phyloP scores from a whole-genome alignment of 53 echinoderm and acorn worm species.

The Crossaster papposus region DNA sequence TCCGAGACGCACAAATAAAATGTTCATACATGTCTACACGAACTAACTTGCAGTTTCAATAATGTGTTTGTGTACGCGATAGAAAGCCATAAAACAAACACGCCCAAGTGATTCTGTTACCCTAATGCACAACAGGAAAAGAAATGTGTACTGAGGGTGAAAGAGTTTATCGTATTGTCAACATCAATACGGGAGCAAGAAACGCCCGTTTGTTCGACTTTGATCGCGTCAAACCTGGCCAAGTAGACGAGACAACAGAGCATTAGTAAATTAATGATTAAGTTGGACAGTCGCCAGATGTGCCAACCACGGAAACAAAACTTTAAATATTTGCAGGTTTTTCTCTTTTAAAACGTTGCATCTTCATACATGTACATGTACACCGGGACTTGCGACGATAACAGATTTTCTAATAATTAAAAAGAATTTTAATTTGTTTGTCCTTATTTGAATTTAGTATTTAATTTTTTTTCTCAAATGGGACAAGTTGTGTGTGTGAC shows the following conservation, averaged over 20 bases:
- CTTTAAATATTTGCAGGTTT: neutral
- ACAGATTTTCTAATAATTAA: no score
- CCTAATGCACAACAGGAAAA: neutral
- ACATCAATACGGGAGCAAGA: neutral
- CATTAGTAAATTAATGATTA: neutral
- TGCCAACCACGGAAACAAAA: neutral
- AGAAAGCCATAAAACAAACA: neutral
- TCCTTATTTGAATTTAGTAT: no score
- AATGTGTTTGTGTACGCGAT: constrained; percentile 1
- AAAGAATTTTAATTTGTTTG: no score
- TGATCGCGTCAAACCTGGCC: neutral
- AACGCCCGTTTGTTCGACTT: neutral
- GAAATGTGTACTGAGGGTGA: neutral
- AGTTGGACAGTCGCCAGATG: neutral
- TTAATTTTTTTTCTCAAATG: no score
- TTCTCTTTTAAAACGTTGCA: neutral
- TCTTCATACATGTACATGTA: neutral
- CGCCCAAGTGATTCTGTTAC: neutral
- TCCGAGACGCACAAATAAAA: neutral
- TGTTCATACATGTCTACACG: neutral
- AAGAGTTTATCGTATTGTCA: constrained; percentile 1
- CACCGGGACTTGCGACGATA: no score
- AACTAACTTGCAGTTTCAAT: neutral
- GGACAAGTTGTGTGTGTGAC: no score
- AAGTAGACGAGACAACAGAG: neutral